A percentile compares a stretch with the other conserved stretches of the same genome.
Evolutionary conservation across 2,113 vertebrate species (phyloP).

Genomic region (Castor canadensis): DNA sequence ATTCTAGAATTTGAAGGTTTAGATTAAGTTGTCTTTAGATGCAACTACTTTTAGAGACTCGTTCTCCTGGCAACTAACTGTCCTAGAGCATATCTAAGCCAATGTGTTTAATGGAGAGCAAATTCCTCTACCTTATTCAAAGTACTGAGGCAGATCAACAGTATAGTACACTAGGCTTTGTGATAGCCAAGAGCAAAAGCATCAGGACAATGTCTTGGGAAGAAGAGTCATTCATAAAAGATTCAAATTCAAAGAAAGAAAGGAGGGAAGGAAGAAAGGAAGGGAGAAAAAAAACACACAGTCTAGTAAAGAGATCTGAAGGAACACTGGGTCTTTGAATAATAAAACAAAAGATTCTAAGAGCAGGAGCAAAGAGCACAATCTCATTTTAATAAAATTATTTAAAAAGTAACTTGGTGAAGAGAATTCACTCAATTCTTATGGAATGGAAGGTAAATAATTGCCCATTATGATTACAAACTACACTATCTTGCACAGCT

Average conservation of each 20-base stretch:
- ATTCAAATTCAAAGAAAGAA: neutral
- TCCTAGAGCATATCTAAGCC: neutral
- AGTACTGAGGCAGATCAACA: neutral
- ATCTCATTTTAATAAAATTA: constrained; percentile 10
- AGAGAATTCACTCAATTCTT: neutral
- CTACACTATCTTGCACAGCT: neutral
- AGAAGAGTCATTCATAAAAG: neutral
- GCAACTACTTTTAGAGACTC: neutral
- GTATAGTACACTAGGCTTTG: neutral
- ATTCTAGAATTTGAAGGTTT: neutral
- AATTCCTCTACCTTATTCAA: neutral
- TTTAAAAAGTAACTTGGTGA: neutral
- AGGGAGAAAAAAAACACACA: neutral
- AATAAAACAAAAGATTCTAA: neutral
- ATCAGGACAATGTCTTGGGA: neutral
- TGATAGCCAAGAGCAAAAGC: neutral
- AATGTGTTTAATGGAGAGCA: neutral
- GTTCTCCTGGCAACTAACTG: neutral
- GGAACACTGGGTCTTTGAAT: neutral
- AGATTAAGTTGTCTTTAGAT: neutral
- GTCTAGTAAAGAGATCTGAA: neutral
- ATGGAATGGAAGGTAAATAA: neutral
- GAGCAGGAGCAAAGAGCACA: neutral
- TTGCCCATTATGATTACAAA: neutral
- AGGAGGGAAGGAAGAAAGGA: no score